Percentiles rank a stretch among this genome's conserved stretches.
Evolutionary conservation across 2,888 invertebrate species (phyloP).

Genomic region (Ichneumon xanthorius): DNA sequence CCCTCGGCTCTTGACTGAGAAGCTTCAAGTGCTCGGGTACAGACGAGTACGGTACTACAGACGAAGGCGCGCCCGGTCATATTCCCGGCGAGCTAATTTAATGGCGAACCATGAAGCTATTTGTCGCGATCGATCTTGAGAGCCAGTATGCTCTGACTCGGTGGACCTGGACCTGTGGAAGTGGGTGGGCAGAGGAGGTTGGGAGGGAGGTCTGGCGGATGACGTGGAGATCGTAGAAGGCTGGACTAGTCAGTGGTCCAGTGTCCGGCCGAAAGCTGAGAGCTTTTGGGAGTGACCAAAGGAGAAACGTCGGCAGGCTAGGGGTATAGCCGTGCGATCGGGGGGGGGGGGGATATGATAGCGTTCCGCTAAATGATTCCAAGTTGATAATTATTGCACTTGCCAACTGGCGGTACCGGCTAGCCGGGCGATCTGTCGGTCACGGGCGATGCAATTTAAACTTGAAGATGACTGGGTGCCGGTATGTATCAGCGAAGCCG

Average conservation of each 20-base stretch:
- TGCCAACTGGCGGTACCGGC: constrained; percentile 67
- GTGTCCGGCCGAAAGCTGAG: constrained; percentile 18
- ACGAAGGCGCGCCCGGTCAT: constrained; percentile 38
- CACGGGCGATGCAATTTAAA: constrained; percentile 76
- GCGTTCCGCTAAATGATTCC: constrained; percentile 58
- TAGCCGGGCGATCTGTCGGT: constrained; percentile 67
- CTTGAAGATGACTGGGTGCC: constrained; percentile 61
- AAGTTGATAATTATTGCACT: constrained; percentile 80
- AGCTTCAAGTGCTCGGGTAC: constrained; percentile 31
- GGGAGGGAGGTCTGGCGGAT: not conserved
- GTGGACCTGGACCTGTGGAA: not conserved
- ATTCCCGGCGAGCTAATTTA: constrained; percentile 56
- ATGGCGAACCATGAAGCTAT: constrained; percentile 57
- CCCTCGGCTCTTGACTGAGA: constrained; percentile 11
- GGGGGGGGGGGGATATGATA: constrained; percentile 12
- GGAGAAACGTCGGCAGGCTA: constrained; percentile 26
- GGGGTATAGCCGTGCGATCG: constrained; percentile 38
- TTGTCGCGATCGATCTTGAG: constrained; percentile 73
- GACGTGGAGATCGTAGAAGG: constrained; percentile 7
- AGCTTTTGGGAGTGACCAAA: constrained; percentile 41
- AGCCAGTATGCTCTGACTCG: constrained; percentile 18
- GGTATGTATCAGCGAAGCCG: constrained; percentile 31
- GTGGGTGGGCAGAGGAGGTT: not conserved
- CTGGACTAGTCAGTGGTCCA: constrained; percentile 4
- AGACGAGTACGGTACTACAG: constrained; percentile 26